A percentile compares a stretch with the other conserved stretches of the same genome.
Conservation (phyloP, 2,113 vertebrate species). For the Semnornis frantzii region DNA sequence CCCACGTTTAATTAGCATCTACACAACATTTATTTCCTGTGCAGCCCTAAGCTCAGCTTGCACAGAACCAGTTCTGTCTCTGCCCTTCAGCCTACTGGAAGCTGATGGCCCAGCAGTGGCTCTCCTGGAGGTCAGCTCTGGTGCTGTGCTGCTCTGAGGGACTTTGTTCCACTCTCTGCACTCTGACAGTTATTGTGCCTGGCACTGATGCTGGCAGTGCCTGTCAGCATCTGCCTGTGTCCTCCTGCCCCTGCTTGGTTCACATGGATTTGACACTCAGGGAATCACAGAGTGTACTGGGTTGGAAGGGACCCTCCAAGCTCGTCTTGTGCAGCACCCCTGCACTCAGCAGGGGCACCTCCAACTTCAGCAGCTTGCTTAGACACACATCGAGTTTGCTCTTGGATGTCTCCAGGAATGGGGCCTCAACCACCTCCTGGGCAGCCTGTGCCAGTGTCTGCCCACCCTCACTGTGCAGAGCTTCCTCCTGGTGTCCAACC, state of each 20-base stretch:
- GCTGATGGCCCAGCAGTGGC: not conserved
- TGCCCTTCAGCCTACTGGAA: not conserved
- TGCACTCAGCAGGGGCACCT: no score
- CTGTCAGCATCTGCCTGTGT: not conserved
- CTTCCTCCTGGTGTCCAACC: no score
- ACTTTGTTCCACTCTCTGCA: not conserved
- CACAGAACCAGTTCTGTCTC: not conserved
- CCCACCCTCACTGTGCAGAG: no score
- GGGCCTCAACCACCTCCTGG: no score
- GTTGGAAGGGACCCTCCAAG: no score
- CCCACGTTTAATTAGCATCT: conserved; percentile 30
- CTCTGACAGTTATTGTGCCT: not conserved
- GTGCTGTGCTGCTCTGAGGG: not conserved
- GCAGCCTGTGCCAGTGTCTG: no score
- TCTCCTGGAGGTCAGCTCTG: conserved; percentile 3
- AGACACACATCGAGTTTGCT: no score
- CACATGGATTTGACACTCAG: not conserved
- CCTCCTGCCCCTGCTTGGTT: not conserved
- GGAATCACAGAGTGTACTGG: no score
- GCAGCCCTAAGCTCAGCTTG: not conserved
- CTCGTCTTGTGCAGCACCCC: no score
- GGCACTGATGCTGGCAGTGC: not conserved
- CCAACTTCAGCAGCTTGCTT: no score
- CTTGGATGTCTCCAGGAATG: no score
- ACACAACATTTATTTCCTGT: not conserved